Base-by-base conservation (phyloP, 2,888 invertebrate species). In the Merodon equestris region DNA sequence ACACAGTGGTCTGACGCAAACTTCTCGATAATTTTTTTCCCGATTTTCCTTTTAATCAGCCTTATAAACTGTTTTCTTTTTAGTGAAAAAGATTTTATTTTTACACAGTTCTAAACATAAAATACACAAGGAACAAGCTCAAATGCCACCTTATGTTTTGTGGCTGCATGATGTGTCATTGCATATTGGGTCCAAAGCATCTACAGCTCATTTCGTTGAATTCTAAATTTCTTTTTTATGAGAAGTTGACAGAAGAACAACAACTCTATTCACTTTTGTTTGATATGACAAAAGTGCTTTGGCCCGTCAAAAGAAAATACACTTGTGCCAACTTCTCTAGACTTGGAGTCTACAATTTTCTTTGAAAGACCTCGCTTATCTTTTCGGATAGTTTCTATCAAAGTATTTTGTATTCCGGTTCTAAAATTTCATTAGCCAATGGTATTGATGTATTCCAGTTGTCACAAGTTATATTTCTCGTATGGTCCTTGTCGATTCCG, bases 281-380 rank as follows among this genome's bases (percentile, higher is more conserved):
- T 44, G 17, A 13, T 44, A 44, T 1, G 13, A 2, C 13, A 44
- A 1, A 44, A 44, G 5, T n/a, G 1, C 13, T 13, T 3, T 44
- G 7, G 9, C 44, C 5, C 44, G 5, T 44, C 17, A 44, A 44
- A 7, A 5, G 1, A 44, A 44, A 44, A 44, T 2, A 44, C 5
- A 44, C 44, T 44, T 44, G 44, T 44, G 17, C 9, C 44, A 44
- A 44, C 44, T 44, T 44, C 44, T 44, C 5, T 44, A 44, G 44
- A 44, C 44, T 44, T 44, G 1, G 44, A 44, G 9, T 44, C 9
- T 44, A 44, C 17, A 44, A 44, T 44, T 44, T 44, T 2, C 17
- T 13, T 44, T 1, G 0, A 1, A 44, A 44, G 9, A 44, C 13
- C 44, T 44, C n/a, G 44, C n/a, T 44, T 44, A 9, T 0, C 13